These are phyloP conservation scores for Hyalella azteca DNA, from an alignment of 2,888 invertebrate species.

Conservation along the genomic window DNA sequence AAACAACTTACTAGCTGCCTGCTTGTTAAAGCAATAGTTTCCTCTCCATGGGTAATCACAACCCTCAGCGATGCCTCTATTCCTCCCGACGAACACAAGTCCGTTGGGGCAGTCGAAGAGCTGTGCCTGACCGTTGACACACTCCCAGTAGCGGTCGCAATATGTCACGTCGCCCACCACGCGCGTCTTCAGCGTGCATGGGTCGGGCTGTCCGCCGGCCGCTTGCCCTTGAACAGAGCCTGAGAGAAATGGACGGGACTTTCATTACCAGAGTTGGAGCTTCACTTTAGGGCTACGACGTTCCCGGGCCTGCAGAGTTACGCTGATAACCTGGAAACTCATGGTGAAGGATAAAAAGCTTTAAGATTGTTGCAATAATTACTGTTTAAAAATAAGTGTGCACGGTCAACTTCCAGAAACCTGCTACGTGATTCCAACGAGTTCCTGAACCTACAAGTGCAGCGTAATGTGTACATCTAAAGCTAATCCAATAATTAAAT, in stretches of 20 bases:
- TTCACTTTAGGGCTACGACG: too few species aligned
- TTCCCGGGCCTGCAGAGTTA: too few species aligned
- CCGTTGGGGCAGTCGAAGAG: constrained; percentile 91
- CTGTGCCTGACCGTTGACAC: constrained; percentile 80
- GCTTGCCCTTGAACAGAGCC: constrained; percentile 41
- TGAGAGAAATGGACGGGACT: constrained; percentile 27
- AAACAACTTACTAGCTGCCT: constrained; percentile 72
- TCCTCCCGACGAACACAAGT: constrained; percentile 85
- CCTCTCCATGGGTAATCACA: constrained; percentile 90
- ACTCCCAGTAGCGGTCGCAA: constrained; percentile 86
- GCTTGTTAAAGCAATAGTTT: constrained; percentile 75
- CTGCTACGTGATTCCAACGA: too few species aligned
- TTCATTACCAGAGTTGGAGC: background rate
- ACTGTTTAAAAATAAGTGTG: too few species aligned
- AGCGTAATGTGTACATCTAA: too few species aligned
- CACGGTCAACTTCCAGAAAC: too few species aligned
- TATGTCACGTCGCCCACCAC: constrained; percentile 80
- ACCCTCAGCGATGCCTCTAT: constrained; percentile 85
- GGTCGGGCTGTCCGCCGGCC: constrained; percentile 67
- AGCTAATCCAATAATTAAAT: too few species aligned
- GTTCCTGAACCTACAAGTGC: too few species aligned
- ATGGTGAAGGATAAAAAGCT: too few species aligned
- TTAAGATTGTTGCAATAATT: too few species aligned
- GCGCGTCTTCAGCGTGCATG: constrained; percentile 79
- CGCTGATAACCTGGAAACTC: too few species aligned